A percentile compares a stretch with the other conserved stretches of the same genome.
Conservation (phyloP, 2,888 invertebrate species). For the Hoplodrina blanda region DNA sequence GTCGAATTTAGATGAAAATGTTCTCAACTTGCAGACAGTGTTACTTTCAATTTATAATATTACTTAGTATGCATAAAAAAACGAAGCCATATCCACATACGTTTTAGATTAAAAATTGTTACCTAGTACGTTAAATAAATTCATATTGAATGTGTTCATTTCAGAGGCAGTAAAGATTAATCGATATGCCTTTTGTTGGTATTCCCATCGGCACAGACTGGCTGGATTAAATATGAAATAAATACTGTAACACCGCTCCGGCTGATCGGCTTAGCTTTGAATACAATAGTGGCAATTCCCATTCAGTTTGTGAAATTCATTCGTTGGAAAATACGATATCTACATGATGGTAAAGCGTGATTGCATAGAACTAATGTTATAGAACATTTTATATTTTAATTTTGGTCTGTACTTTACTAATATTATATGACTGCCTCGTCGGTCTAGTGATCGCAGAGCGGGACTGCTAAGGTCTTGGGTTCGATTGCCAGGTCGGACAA, state of each 20-base stretch:
- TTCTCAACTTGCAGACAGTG: too few species aligned
- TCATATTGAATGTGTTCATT: constrained; percentile 16
- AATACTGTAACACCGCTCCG: constrained; percentile 32
- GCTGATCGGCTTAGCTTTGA: constrained; percentile 40
- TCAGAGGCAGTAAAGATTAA: constrained; percentile 5
- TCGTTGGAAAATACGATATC: constrained; percentile 4
- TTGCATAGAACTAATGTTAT: not conserved
- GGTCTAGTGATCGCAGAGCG: too few species aligned
- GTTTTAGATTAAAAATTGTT: not conserved
- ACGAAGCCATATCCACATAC: not conserved
- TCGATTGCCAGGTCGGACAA: too few species aligned
- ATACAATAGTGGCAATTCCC: constrained; percentile 20
- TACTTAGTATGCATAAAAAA: too few species aligned
- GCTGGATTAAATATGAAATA: constrained; percentile 55
- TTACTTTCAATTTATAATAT: too few species aligned
- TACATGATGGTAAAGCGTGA: not conserved
- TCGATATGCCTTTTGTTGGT: constrained; percentile 17
- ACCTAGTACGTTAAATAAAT: not conserved
- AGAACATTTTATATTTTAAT: too few species aligned
- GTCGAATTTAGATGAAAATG: too few species aligned
- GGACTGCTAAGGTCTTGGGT: too few species aligned
- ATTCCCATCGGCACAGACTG: constrained; percentile 15
- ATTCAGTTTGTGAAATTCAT: constrained; percentile 31
- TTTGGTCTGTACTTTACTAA: too few species aligned
- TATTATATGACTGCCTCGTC: too few species aligned